Evolutionary conservation across 2,888 invertebrate genomes (phyloP).

Genomic region (Limenitis camilla): DNA sequence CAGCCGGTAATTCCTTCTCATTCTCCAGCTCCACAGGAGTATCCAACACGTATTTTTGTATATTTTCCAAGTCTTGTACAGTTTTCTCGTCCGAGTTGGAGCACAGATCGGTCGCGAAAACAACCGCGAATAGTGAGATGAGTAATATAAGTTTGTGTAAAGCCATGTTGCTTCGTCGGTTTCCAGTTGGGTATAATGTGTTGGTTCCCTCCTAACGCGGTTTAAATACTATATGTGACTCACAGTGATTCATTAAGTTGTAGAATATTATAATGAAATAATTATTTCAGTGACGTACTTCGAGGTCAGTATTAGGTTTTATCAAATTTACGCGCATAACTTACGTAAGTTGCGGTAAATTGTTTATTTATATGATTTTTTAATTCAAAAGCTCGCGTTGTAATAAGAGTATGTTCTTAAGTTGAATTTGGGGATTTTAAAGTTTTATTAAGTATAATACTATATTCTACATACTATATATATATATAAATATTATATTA

Average conservation of each 20-base stretch:
- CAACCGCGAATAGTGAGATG: neutral
- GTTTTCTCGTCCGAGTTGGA: constrained; percentile 1
- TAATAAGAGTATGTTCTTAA: no score
- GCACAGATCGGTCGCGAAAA: neutral
- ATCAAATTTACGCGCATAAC: neutral
- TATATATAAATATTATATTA: no score
- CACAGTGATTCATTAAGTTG: constrained; percentile 10
- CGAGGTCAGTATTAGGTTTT: no score
- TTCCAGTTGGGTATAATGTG: neutral
- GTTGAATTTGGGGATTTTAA: no score
- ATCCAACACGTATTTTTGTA: constrained; percentile 1
- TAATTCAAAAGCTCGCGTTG: no score
- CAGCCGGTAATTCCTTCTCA: constrained; percentile 14
- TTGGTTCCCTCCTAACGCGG: neutral
- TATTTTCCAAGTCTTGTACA: neutral
- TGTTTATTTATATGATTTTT: no score
- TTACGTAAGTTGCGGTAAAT: neutral
- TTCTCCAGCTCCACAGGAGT: constrained; percentile 7
- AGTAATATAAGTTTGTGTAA: neutral
- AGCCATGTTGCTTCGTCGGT: constrained; percentile 5
- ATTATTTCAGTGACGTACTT: no score
- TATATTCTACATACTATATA: no score
- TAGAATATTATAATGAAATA: no score
- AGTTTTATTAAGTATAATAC: no score
- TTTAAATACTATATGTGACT: constrained; percentile 10